Evolutionary conservation across 2,797 vertebrate genomes (phyloP).

Genomic region (Clarias platycephalus): DNA sequence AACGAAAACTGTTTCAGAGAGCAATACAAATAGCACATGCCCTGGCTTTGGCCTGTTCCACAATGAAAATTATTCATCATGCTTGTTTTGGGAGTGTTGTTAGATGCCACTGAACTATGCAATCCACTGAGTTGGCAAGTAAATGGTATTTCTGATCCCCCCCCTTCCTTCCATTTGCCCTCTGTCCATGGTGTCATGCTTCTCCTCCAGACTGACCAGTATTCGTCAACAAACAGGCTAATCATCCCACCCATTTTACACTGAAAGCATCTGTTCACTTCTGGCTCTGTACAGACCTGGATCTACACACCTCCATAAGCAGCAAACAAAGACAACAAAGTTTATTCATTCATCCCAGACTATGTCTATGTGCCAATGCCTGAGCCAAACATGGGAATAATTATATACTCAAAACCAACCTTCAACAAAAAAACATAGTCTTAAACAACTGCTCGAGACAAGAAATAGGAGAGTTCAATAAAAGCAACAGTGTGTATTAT

Average conservation of each 20-base stretch:
- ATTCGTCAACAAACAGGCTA: not conserved
- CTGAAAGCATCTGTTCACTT: constrained; percentile 6
- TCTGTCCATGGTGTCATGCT: constrained; percentile 23
- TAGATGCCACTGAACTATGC: constrained; percentile 34
- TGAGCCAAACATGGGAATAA: constrained; percentile 9
- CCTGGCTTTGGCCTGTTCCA: constrained; percentile 6
- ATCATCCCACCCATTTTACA: not conserved
- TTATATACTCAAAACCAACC: constrained; percentile 6
- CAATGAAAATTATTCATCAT: constrained; percentile 25
- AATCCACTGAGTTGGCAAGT: constrained; percentile 27
- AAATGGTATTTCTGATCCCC: constrained; percentile 6
- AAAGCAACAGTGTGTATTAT: constrained; percentile 20
- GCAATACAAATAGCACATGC: not conserved
- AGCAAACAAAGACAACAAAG: constrained; percentile 25
- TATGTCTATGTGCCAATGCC: not conserved
- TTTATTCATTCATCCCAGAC: constrained; percentile 17
- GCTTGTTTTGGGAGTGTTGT: constrained; percentile 29
- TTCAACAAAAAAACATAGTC: constrained; percentile 21
- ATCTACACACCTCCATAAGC: constrained; percentile 14
- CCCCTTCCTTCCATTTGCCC: constrained; percentile 12
- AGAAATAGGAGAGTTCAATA: constrained; percentile 30
- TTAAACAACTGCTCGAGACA: constrained; percentile 16
- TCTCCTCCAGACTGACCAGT: not conserved
- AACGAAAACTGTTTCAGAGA: not conserved
- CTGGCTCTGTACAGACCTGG: not conserved